Conservation (phyloP, 2,888 invertebrate species). For the Agonopterix arenella region DNA sequence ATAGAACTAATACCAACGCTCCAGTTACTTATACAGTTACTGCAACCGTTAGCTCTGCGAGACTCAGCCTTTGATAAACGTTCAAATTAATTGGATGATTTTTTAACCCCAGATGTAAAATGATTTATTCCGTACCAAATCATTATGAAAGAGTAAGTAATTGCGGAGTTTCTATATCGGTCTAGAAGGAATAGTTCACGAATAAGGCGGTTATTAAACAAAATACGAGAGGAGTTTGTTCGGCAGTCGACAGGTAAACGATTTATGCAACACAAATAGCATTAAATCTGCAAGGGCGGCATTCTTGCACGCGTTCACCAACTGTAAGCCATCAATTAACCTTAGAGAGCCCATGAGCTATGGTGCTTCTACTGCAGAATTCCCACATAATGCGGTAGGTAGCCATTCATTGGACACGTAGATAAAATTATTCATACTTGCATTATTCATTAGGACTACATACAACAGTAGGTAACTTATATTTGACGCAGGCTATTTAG, state of each 20-base stretch:
- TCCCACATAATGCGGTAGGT: constrained; percentile 30
- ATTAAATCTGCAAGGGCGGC: constrained; percentile 57
- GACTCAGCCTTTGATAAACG: constrained; percentile 11
- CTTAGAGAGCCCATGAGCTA: constrained; percentile 23
- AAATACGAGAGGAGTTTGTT: constrained; percentile 10
- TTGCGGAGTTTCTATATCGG: constrained; percentile 3
- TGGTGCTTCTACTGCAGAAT: constrained; percentile 28
- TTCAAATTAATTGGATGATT: constrained; percentile 14
- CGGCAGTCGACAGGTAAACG: constrained; percentile 32
- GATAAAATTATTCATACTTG: constrained; percentile 3
- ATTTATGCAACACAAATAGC: constrained; percentile 39
- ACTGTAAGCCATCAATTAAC: constrained; percentile 56
- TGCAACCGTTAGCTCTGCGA: constrained; percentile 21
- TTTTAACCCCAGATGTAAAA: constrained; percentile 10
- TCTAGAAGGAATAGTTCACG: constrained; percentile 4
- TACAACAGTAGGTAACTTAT: too few species aligned
- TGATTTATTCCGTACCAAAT: constrained; percentile 6
- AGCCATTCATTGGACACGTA: constrained; percentile 14
- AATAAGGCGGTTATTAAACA: constrained; percentile 6
- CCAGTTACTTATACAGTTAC: constrained; percentile 18
- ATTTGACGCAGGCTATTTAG: too few species aligned
- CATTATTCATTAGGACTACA: too few species aligned
- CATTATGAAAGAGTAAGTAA: constrained; percentile 1
- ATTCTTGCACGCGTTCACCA: constrained; percentile 61
- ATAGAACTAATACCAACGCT: constrained; percentile 16